phyloP scores from a whole-genome alignment of 2,888 invertebrate species.

The Apotomis turbidana region DNA sequence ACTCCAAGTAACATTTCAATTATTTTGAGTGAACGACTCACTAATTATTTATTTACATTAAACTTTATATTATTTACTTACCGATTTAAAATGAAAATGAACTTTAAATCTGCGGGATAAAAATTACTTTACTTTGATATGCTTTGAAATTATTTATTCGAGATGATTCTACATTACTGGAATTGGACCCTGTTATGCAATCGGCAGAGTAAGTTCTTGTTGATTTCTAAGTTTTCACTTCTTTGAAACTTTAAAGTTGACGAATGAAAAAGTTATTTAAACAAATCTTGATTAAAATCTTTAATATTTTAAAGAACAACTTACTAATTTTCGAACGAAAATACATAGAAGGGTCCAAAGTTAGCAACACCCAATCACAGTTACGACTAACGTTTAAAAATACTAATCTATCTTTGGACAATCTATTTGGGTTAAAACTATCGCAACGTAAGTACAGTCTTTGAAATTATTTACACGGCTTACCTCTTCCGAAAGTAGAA shows the following conservation, averaged over 20 bases:
- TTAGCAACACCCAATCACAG: slow-evolving; percentile 23
- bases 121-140: slow-evolving; percentile 35
- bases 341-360: slow-evolving; percentile 35
- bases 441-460: slow-evolving; percentile 63
- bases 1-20: slow-evolving; percentile 10
- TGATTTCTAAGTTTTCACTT: background rate
- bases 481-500: slow-evolving; percentile 5
- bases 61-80: slow-evolving; percentile 14
- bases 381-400: slow-evolving; percentile 33
- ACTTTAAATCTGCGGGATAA: slow-evolving; percentile 13
- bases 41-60: slow-evolving; percentile 34
- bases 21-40: background rate
- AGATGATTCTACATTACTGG: slow-evolving; percentile 15
- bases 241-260: background rate
- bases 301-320: background rate
- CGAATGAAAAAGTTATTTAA: background rate
- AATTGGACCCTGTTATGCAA: slow-evolving; percentile 35
- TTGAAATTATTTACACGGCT: slow-evolving; percentile 45
- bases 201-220: background rate
- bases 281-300: background rate
- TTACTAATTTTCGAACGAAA: background rate
- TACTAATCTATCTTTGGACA: slow-evolving; percentile 28
- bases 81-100: slow-evolving; percentile 9
- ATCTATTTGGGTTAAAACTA: slow-evolving; percentile 31
- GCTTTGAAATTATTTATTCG: slow-evolving; percentile 29